A percentile compares a stretch with the other conserved stretches of the same genome.
Evolutionary conservation across 2,113 vertebrate species (phyloP).

Genomic region (Proteles cristata): DNA sequence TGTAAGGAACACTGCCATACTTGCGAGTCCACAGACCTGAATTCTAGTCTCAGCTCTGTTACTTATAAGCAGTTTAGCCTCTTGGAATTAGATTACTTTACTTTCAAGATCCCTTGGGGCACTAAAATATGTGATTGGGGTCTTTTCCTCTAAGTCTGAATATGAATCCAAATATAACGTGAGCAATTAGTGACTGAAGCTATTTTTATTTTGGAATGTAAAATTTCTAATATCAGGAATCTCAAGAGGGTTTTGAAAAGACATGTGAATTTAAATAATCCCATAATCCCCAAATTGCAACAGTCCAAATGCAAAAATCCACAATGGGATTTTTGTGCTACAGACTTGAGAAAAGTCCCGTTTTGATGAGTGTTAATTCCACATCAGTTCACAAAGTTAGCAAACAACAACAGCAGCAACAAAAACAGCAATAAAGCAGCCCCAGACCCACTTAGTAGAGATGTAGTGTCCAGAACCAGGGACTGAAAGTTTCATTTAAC

Average conservation of each 20-base stretch:
- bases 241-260: not conserved
- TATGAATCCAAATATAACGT: not conserved
- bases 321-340: not conserved
- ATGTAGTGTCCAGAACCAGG: not conserved
- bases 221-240: not conserved
- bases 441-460: not conserved
- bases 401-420: not conserved
- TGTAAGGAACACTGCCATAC: not conserved
- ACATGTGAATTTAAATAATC: not conserved
- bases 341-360: not conserved
- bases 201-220: conserved; percentile 48
- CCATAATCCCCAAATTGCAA: not conserved
- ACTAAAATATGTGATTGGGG: not conserved
- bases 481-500: not conserved
- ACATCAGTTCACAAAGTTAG: not conserved
- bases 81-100: not conserved
- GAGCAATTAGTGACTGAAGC: not conserved
- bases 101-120: not conserved
- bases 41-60: not conserved
- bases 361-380: not conserved
- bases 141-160: conserved; percentile 15
- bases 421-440: not conserved
- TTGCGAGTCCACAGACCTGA: not conserved
- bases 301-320: not conserved
- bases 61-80: not conserved